A percentile compares a stretch with the other conserved stretches of the same genome.
Conservation (phyloP, 1,140 invertebrate species). For the Zaprionus vittiger region DNA sequence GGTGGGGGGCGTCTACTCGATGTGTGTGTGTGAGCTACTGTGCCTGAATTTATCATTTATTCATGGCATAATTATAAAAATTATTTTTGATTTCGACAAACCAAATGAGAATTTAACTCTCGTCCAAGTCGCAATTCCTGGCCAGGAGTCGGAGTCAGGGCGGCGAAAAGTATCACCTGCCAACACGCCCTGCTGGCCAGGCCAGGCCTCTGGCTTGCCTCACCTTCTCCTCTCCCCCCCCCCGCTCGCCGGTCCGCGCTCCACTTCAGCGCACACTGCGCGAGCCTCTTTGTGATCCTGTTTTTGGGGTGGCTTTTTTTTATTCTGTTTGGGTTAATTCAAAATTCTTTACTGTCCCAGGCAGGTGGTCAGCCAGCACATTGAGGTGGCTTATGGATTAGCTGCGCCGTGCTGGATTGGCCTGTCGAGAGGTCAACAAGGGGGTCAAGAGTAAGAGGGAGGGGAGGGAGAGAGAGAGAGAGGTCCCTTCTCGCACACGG, state of each 20-base stretch:
- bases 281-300: constrained; percentile 15
- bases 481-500: too few relatives aligned
- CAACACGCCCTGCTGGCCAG: constrained; percentile 12
- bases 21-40: constrained; percentile 45
- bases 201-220: neutral
- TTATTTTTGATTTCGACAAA: constrained; percentile 61
- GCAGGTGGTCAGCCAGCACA: constrained; percentile 60
- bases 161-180: constrained; percentile 73
- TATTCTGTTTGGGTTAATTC: constrained; percentile 76
- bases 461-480: neutral
- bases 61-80: constrained; percentile 68
- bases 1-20: constrained; percentile 46
- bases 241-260: constrained; percentile 42
- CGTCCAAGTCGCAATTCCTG: constrained; percentile 9
- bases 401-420: constrained; percentile 33
- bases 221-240: constrained; percentile 56
- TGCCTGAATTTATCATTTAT: constrained; percentile 70
- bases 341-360: constrained; percentile 72
- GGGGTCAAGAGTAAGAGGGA: neutral
- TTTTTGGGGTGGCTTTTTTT: constrained; percentile 63
- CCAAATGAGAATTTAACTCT: constrained; percentile 27
- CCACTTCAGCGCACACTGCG: constrained; percentile 74
- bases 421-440: constrained; percentile 6
- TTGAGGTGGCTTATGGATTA: constrained; percentile 68
- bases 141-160: constrained; percentile 7